Base-by-base conservation (phyloP, 1,140 invertebrate genomes). In the Akabosia matsudoensis region DNA sequence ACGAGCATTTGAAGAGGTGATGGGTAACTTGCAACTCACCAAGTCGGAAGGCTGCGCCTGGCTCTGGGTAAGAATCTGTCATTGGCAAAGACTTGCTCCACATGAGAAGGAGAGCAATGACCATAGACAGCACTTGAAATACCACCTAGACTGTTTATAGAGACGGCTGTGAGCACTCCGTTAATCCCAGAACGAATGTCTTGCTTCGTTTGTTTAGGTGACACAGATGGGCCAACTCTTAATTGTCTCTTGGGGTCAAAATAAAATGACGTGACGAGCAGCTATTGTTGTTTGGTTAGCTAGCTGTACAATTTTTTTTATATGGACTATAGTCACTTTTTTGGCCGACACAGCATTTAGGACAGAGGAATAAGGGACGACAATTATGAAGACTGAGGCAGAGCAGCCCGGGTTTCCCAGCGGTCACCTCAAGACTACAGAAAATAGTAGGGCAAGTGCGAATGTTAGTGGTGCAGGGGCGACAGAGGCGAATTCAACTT, bases 371-470 rank as follows among this genome's bases (percentile, higher is more conserved):
- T 61, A 4, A 61, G 54, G 18, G 37, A 16, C 2, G 3, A 76
- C 51, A 67, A 76, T 45, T 24, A 76, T 76, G 75, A 76, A 76
- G 75, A 76, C 75, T 76, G 75, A 76, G 75, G 30, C 75, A 56
- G 75, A 76, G 24, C 75, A 76, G 54, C 24, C 70, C n/a, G n/a
- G n/a, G n/a, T 76, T 72, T 26, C 34, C 24, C 24, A 67, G 61
- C 28, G 28, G 28, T 67, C 61, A 67, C 13, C 24, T 67, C 61
- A 67, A 67, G 31, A 7, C 61, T 31, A 31, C 7, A 7, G 10
- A 10, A 2, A 22, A 28, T 13, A 31, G 28, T 24, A 30, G 26
- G 3, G 24, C 10, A 13, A 56, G 54, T 24, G 10, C 7, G 22
- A 18, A 18, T 45, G 37, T 7, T 45, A 22, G 54, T 70, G 22